phyloP scores from a whole-genome alignment of 2,113 vertebrate species.

The Dromas ardeola region DNA sequence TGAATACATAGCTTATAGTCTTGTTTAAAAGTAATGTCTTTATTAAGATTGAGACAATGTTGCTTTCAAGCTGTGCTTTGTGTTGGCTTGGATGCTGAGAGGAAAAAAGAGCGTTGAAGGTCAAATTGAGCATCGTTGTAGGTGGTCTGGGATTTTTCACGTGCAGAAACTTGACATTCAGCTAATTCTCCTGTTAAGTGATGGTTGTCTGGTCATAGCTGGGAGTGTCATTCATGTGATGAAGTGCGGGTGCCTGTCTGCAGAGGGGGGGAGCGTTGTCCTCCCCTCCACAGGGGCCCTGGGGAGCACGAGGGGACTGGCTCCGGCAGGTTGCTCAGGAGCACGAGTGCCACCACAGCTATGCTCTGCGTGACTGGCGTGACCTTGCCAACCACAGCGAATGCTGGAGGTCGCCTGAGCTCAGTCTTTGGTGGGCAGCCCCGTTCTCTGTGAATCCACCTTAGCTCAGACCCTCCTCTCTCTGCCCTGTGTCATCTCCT shows the following conservation, averaged over 20 bases:
- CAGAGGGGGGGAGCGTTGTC: not conserved
- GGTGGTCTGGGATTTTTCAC: accelerated
- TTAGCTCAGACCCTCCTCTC: not conserved
- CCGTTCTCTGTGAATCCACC: not conserved
- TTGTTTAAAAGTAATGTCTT: not conserved
- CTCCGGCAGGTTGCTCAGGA: not conserved
- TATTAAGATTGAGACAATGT: not conserved
- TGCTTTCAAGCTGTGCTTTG: not conserved
- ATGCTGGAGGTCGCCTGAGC: too few relatives aligned
- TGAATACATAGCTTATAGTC: not conserved
- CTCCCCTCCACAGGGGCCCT: too few relatives aligned
- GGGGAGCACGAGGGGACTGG: accelerated
- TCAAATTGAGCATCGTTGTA: not conserved
- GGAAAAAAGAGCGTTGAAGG: not conserved
- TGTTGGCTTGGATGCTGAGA: not conserved
- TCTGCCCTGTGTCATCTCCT: not conserved
- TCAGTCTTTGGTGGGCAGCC: not conserved
- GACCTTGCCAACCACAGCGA: not conserved
- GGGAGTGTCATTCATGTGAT: not conserved
- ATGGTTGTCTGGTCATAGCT: not conserved
- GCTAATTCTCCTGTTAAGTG: not conserved
- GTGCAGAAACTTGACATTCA: not conserved
- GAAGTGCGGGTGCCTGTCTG: too few relatives aligned
- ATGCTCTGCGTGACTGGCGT: not conserved
- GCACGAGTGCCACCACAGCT: not conserved